Percentiles rank a stretch among this genome's conserved stretches.
Conservation (phyloP, 2,113 vertebrate genomes). For the Varanus salvator region DNA sequence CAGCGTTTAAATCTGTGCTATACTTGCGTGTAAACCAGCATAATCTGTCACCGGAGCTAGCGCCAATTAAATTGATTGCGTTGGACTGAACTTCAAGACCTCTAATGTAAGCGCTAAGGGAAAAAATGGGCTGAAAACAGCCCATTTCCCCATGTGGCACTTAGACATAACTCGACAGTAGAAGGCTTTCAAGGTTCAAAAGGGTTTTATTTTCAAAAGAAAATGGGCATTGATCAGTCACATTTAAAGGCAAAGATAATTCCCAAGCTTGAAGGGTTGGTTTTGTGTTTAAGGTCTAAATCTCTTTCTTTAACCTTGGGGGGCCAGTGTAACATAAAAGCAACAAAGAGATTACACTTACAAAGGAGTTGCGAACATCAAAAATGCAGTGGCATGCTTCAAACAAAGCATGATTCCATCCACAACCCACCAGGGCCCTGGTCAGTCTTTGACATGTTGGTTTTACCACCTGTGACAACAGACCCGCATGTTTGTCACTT, state of each 20-base stretch:
- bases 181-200: slow-evolving; percentile 96
- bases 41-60: slow-evolving; percentile 94
- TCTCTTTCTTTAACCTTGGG: slow-evolving; percentile 87
- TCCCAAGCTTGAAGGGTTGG: slow-evolving; percentile 86
- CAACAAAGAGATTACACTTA: slow-evolving; percentile 86
- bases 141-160: slow-evolving; percentile 85
- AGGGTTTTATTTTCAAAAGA: slow-evolving; percentile 98
- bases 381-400: slow-evolving; percentile 81
- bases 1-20: slow-evolving; percentile 83
- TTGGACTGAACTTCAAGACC: slow-evolving; percentile 92
- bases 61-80: slow-evolving; percentile 97
- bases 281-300: slow-evolving; percentile 91
- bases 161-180: slow-evolving; percentile 85
- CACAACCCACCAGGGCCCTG: slow-evolving; percentile 67
- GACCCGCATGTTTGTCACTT: slow-evolving; percentile 76
- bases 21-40: slow-evolving; percentile 89
- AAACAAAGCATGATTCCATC: slow-evolving; percentile 73
- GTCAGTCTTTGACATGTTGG: slow-evolving; percentile 81
- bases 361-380: slow-evolving; percentile 85
- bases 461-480: slow-evolving; percentile 86
- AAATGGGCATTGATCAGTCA: slow-evolving; percentile 89
- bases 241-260: slow-evolving; percentile 90
- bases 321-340: slow-evolving; percentile 83
- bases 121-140: slow-evolving; percentile 86
- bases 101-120: slow-evolving; percentile 87